Conservation (phyloP, 2,888 invertebrate genomes). For the Byasa hedistus region DNA sequence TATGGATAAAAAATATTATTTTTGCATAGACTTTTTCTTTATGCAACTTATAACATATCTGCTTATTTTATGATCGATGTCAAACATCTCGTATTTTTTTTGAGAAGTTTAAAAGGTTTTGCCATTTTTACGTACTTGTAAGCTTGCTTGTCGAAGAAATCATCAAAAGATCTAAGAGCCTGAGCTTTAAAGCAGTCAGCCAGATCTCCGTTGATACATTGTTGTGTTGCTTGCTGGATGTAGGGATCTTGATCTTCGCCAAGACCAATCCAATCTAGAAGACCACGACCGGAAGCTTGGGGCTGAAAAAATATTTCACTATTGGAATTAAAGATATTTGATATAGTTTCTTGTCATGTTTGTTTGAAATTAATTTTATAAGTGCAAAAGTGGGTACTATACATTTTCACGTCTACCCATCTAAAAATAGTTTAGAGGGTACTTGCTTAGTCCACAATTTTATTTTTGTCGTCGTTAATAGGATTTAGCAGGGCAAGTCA, state of each 20-base stretch:
- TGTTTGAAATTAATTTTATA: no score
- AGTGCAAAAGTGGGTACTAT: no score
- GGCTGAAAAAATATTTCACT: slow-evolving; percentile 49
- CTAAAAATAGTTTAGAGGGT: no score
- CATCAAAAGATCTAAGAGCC: slow-evolving; percentile 86
- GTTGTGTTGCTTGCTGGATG: slow-evolving; percentile 85
- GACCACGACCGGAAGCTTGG: slow-evolving; percentile 82
- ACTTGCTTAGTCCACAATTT: no score
- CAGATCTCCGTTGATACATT: slow-evolving; percentile 88
- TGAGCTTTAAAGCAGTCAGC: slow-evolving; percentile 92
- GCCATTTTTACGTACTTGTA: slow-evolving; percentile 58
- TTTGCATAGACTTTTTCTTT: no score
- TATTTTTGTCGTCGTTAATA: no score
- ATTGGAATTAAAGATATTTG: not conserved
- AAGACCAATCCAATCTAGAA: slow-evolving; percentile 89
- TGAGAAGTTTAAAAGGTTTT: not conserved
- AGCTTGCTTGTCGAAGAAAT: slow-evolving; percentile 85
- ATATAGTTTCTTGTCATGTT: not conserved
- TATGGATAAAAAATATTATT: no score
- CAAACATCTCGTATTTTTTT: no score
- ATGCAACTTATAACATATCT: no score
- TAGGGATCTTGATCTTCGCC: slow-evolving; percentile 90
- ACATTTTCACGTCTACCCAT: no score
- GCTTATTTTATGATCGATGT: no score
- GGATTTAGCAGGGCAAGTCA: no score